A percentile compares a stretch with the other conserved stretches of the same genome.
Conservation (phyloP, 2,113 vertebrate genomes). For the Megaleporinus macrocephalus region DNA sequence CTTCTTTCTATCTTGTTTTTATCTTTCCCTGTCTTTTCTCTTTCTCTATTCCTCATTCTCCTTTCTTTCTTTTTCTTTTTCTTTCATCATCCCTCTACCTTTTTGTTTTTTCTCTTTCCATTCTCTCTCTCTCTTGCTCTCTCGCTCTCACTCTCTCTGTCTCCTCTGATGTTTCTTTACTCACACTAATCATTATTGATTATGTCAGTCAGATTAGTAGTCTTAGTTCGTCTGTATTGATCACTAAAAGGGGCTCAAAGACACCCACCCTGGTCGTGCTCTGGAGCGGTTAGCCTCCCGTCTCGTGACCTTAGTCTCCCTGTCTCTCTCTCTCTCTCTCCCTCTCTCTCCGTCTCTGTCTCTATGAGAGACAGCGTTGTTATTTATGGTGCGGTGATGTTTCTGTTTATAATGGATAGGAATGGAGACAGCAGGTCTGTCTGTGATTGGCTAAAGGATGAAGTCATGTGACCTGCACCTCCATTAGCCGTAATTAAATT, state of each 20-base stretch:
- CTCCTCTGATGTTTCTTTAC: not conserved
- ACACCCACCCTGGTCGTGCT: not conserved
- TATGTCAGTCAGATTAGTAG: not conserved
- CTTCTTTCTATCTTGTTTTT: no score
- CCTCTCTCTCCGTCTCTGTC: not conserved
- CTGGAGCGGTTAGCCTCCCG: not conserved
- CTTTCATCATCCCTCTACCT: not conserved
- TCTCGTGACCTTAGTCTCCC: no score
- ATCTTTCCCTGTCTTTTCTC: no score
- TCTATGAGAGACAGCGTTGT: constrained; percentile 14
- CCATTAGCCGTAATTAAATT: constrained; percentile 43
- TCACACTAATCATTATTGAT: constrained; percentile 25
- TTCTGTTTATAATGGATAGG: not conserved
- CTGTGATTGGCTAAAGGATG: not conserved
- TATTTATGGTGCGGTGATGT: not conserved
- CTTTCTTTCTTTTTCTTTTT: not conserved
- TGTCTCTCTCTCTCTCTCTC: no score
- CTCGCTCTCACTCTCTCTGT: not conserved
- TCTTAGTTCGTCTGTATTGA: constrained; percentile 18
- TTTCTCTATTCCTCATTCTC: not conserved
- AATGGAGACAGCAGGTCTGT: not conserved
- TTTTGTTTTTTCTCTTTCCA: not conserved
- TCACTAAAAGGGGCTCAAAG: not conserved
- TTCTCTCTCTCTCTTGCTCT: not conserved
- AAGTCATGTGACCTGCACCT: constrained; percentile 1